Conservation (phyloP, 2,888 invertebrate genomes). For the Cheilosia scutellata region DNA sequence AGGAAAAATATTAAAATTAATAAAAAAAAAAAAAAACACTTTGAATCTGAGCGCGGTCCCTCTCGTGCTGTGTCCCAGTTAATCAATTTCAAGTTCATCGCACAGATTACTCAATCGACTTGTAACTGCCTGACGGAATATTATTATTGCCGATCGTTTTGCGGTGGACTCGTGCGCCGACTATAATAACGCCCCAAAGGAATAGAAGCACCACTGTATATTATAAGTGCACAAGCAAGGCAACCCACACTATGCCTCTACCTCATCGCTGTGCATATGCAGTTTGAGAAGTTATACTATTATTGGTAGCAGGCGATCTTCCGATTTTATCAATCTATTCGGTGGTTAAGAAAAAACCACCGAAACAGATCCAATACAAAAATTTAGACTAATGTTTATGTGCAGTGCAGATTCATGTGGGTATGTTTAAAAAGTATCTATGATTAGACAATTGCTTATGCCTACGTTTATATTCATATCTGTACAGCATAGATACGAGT, state of each 20-base stretch:
- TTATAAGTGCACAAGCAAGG: too few species aligned
- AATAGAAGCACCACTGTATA: slow-evolving; percentile 6
- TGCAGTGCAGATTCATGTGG: slow-evolving; percentile 58
- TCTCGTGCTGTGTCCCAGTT: slow-evolving; percentile 61
- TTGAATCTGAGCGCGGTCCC: slow-evolving; percentile 16
- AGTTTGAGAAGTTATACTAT: background rate
- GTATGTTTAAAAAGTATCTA: slow-evolving; percentile 38
- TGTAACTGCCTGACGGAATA: slow-evolving; percentile 44
- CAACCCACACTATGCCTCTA: background rate
- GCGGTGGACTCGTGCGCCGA: slow-evolving; percentile 14
- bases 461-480: slow-evolving; percentile 53
- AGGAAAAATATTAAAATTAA: slow-evolving; percentile 30
- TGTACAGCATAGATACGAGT: slow-evolving; percentile 56
- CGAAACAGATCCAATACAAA: slow-evolving; percentile 1
- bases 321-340: slow-evolving; percentile 52
- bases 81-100: slow-evolving; percentile 74
- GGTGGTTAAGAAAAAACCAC: slow-evolving; percentile 1
- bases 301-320: slow-evolving; percentile 42
- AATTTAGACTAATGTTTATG: slow-evolving; percentile 34
- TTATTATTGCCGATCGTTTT: slow-evolving; percentile 28
- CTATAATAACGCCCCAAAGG: slow-evolving; percentile 37
- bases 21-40: slow-evolving; percentile 50
- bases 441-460: slow-evolving; percentile 72
- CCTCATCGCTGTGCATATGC: background rate
- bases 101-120: slow-evolving; percentile 73